A percentile compares a stretch with the other conserved stretches of the same genome.
Evolutionary conservation across 2,888 invertebrate genomes (phyloP).

Genomic region (Timema cristinae): DNA sequence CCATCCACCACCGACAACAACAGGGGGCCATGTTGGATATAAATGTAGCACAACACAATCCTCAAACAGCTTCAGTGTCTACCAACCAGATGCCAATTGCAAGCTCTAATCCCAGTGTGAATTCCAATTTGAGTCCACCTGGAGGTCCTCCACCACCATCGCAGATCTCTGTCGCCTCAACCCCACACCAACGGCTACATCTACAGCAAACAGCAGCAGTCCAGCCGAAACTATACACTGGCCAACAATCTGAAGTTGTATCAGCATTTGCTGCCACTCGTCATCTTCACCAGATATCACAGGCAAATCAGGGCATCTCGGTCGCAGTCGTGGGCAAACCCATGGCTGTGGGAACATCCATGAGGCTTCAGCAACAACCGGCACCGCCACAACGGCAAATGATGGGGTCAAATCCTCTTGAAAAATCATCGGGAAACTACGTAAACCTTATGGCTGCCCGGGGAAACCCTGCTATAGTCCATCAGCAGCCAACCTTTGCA

Average conservation of each 20-base stretch:
- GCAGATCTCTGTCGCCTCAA: constrained; percentile 18
- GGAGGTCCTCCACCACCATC: too few species aligned
- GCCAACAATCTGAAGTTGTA: constrained; percentile 15
- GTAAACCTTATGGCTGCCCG: constrained; percentile 38
- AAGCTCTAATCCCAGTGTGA: too few species aligned
- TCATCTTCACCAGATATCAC: not conserved
- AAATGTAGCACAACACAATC: too few species aligned
- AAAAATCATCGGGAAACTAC: not conserved
- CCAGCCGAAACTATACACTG: constrained; percentile 23
- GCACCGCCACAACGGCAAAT: constrained; percentile 15
- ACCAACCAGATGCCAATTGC: too few species aligned
- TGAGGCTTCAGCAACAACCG: constrained; percentile 19
- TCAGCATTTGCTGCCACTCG: constrained; percentile 11
- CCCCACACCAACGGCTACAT: constrained; percentile 24
- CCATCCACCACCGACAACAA: not conserved
- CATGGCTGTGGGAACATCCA: constrained; percentile 4
- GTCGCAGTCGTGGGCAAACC: constrained; percentile 13
- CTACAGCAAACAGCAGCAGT: constrained; percentile 12
- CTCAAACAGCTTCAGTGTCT: not conserved
- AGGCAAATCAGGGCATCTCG: constrained; percentile 11
- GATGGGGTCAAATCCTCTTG: not conserved
- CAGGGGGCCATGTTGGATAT: too few species aligned
- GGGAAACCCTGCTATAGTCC: constrained; percentile 32
- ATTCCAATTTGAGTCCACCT: too few species aligned
- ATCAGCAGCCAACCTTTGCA: constrained; percentile 16